Percentiles rank a stretch among this genome's conserved stretches.
Evolutionary conservation across 2,113 vertebrate genomes (phyloP).

Genomic region (Rhegmatorhina hoffmannsi): DNA sequence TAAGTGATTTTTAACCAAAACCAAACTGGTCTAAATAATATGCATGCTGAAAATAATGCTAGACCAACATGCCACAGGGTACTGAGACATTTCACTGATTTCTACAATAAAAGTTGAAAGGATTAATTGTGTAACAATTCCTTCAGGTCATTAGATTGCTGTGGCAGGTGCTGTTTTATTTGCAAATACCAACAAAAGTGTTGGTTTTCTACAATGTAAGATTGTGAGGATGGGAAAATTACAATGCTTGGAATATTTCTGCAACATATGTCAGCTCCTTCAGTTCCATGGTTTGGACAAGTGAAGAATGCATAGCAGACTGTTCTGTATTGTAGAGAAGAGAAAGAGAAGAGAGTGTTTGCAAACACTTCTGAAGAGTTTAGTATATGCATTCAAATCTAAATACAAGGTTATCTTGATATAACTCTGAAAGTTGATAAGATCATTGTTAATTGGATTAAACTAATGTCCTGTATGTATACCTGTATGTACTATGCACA

Average conservation of each 20-base stretch:
- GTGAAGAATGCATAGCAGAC: neutral
- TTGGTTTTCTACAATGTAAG: neutral
- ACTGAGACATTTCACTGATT: neutral
- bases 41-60: neutral
- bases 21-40: neutral
- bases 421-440: neutral
- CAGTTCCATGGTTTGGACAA: neutral
- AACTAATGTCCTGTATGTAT: neutral
- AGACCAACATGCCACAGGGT: neutral
- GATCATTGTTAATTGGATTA: neutral
- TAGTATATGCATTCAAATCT: neutral
- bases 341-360: neutral
- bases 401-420: neutral
- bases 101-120: neutral
- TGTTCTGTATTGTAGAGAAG: neutral
- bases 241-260: neutral
- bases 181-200: neutral
- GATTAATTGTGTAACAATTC: neutral
- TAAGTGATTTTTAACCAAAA: neutral
- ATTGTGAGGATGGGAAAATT: neutral
- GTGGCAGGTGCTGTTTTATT: neutral
- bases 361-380: neutral
- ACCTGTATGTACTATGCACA: neutral
- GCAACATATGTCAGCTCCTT: neutral
- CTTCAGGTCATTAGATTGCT: neutral